phyloP scores from a whole-genome alignment of 1,140 invertebrate species.

The Diachasmimorpha longicaudata region DNA sequence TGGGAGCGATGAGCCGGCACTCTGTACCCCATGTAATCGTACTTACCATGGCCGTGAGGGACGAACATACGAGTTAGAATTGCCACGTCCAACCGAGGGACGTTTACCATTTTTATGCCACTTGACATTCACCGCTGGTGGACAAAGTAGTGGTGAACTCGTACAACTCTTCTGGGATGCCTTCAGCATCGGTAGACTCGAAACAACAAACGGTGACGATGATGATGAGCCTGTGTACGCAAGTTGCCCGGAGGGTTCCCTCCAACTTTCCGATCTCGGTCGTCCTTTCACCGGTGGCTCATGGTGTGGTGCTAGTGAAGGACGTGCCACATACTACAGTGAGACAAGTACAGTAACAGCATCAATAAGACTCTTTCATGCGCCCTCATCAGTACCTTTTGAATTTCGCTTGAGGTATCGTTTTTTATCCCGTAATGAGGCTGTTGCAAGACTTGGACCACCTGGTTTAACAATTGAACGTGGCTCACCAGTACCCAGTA shows the following conservation, averaged over 20 bases:
- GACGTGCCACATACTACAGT: constrained; percentile 82
- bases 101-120: constrained; percentile 85
- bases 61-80: constrained; percentile 78
- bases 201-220: constrained; percentile 53
- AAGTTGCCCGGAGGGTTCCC: constrained; percentile 82
- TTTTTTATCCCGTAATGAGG: constrained; percentile 75
- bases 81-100: constrained; percentile 71
- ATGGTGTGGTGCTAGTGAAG: constrained; percentile 80
- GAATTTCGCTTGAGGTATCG: constrained; percentile 80
- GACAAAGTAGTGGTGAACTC: constrained; percentile 81
- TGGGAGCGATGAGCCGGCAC: constrained; percentile 80
- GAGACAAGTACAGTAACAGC: constrained; percentile 83
- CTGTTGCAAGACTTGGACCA: constrained; percentile 78
- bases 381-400: constrained; percentile 70
- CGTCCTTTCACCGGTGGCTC: constrained; percentile 82
- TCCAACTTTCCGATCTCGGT: constrained; percentile 81
- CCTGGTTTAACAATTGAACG: constrained; percentile 75
- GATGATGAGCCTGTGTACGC: constrained; percentile 55
- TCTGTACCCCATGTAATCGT: constrained; percentile 85
- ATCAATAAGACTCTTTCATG: constrained; percentile 75
- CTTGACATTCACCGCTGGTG: constrained; percentile 86
- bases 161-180: constrained; percentile 85
- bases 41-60: constrained; percentile 88
- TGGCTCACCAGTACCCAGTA: constrained; percentile 81
- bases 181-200: constrained; percentile 80